Percentiles rank a stretch among this genome's conserved stretches.
phyloP scores from a whole-genome alignment of 1,140 invertebrate genomes.

The Antheraea pernyi region DNA sequence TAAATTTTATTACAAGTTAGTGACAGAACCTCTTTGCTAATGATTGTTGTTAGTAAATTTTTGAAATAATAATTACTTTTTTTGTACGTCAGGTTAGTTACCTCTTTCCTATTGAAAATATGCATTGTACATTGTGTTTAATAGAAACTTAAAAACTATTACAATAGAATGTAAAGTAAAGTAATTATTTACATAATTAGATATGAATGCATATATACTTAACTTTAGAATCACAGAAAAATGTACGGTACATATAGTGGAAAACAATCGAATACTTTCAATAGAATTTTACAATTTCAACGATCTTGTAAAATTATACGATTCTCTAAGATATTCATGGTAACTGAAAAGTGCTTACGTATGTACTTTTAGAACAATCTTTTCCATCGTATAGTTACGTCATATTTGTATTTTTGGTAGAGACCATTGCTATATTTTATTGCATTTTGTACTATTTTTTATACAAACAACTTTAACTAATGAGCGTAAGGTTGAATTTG shows the following conservation, averaged over 20 bases:
- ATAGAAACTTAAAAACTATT: background rate
- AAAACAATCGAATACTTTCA: background rate
- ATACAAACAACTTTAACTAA: too few relatives aligned
- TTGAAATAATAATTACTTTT: too few relatives aligned
- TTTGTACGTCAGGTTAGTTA: background rate
- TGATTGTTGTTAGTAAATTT: too few relatives aligned
- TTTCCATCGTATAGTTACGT: too few relatives aligned
- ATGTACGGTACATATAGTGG: background rate
- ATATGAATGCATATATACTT: background rate
- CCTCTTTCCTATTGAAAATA: background rate
- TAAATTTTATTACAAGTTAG: too few relatives aligned
- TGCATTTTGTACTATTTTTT: too few relatives aligned
- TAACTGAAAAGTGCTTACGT: background rate
- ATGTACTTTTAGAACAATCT: background rate
- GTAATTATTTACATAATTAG: background rate
- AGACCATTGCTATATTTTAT: too few relatives aligned
- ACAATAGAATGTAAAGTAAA: background rate
- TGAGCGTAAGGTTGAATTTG: too few relatives aligned
- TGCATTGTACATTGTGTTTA: background rate
- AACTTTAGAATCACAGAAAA: slow-evolving; percentile 3
- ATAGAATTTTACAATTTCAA: background rate
- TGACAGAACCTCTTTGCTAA: too few relatives aligned
- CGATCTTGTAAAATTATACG: background rate
- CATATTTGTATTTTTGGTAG: too few relatives aligned
- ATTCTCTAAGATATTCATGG: background rate